phyloP scores from a whole-genome alignment of 2,797 vertebrate genomes.

The Apogon hyalosoma region DNA sequence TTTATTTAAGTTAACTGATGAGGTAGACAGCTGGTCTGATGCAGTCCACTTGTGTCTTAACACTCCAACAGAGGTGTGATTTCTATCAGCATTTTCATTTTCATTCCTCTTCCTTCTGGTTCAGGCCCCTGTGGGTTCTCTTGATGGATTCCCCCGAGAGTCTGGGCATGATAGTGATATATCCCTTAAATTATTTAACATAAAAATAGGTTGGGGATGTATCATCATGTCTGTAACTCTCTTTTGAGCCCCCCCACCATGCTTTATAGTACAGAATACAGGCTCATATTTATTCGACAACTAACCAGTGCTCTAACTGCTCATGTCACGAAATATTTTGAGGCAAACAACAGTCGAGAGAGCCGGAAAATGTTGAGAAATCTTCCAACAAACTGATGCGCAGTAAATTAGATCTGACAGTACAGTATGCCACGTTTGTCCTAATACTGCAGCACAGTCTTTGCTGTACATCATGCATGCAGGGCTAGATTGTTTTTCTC shows the following conservation, averaged over 20 bases:
- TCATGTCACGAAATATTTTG: constrained; percentile 23
- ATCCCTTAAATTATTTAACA: constrained; percentile 37
- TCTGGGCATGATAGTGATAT: constrained; percentile 27
- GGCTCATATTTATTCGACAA: constrained; percentile 30
- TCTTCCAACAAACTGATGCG: constrained; percentile 7
- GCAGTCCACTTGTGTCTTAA: constrained; percentile 34
- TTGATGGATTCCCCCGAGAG: constrained; percentile 21
- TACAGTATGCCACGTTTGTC: constrained; percentile 26
- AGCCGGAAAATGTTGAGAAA: constrained; percentile 24
- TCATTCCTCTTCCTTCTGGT: constrained; percentile 23
- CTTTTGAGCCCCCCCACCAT: background rate
- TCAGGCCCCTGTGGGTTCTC: constrained; percentile 6
- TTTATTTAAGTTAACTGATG: constrained; percentile 71
- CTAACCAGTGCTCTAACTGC: constrained; percentile 32
- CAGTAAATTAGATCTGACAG: constrained; percentile 21
- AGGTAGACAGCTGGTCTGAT: constrained; percentile 49
- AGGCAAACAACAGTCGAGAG: background rate
- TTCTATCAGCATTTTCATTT: constrained; percentile 53
- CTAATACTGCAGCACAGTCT: constrained; percentile 25
- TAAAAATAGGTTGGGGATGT: constrained; percentile 16
- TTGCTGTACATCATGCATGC: constrained; percentile 18
- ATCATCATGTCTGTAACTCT: constrained; percentile 16
- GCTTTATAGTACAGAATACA: constrained; percentile 4
- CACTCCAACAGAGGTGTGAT: constrained; percentile 38
- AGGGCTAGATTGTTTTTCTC: constrained; percentile 30